Evolutionary conservation across 2,113 vertebrate species (phyloP).

Genomic region (Tursiops truncatus): DNA sequence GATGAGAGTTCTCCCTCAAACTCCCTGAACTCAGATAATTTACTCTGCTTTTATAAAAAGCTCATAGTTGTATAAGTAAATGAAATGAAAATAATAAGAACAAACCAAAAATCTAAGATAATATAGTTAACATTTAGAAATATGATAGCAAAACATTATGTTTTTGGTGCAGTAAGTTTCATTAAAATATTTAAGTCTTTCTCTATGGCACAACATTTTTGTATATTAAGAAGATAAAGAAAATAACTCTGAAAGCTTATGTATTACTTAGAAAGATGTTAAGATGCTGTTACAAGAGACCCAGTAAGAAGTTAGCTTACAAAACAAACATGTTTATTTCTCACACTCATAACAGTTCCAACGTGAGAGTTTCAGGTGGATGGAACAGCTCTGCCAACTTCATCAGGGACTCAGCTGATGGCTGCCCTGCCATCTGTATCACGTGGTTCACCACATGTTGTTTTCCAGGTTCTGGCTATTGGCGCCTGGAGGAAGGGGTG

Average conservation of each 20-base stretch:
- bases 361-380: background rate
- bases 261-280: background rate
- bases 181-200: constrained; percentile 14
- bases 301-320: background rate
- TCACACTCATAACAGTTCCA: background rate
- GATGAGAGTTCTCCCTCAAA: background rate
- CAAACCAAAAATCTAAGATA: background rate
- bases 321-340: background rate
- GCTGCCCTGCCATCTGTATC: background rate
- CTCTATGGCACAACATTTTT: background rate
- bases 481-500: background rate
- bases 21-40: constrained; percentile 1
- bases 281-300: background rate
- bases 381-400: background rate
- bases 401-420: background rate
- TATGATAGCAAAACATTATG: background rate
- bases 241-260: constrained; percentile 6
- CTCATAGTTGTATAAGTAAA: background rate
- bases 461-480: background rate
- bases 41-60: constrained; percentile 25
- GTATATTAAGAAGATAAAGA: background rate
- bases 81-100: constrained; percentile 11
- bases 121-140: background rate
- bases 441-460: background rate
- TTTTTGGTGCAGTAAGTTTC: background rate